Conservation (phyloP, 2,797 vertebrate species). For the Pangasius djambal region DNA sequence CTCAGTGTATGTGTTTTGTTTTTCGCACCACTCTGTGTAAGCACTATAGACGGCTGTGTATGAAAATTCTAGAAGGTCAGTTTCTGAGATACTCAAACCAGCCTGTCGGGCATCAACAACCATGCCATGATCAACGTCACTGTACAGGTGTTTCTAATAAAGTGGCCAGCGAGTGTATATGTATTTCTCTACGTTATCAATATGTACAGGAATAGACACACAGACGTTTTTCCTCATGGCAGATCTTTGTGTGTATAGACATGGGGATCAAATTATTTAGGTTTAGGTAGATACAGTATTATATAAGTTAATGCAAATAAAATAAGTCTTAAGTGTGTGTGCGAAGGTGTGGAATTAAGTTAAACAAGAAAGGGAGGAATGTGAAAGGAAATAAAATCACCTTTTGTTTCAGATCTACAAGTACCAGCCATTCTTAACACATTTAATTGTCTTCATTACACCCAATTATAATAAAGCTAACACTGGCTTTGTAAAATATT, state of each 20-base stretch:
- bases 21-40: neutral
- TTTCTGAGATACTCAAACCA: neutral
- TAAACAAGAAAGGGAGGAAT: neutral
- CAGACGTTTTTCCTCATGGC: neutral
- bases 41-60: neutral
- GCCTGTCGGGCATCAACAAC: neutral
- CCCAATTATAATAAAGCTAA: neutral
- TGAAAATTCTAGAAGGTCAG: neutral
- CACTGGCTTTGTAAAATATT: neutral
- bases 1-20: neutral
- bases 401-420: neutral
- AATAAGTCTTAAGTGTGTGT: neutral
- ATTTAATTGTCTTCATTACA: neutral
- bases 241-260: neutral
- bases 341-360: neutral
- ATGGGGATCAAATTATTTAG: neutral
- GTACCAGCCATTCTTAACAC: neutral
- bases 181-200: neutral
- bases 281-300: neutral
- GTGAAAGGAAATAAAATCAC: neutral
- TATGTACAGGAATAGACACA: neutral
- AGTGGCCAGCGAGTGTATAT: neutral
- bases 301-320: neutral
- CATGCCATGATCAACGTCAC: neutral
- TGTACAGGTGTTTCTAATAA: neutral